These are phyloP conservation scores for Odontomachus brunneus DNA, from an alignment of 1,140 invertebrate species.

Conservation along the genomic window DNA sequence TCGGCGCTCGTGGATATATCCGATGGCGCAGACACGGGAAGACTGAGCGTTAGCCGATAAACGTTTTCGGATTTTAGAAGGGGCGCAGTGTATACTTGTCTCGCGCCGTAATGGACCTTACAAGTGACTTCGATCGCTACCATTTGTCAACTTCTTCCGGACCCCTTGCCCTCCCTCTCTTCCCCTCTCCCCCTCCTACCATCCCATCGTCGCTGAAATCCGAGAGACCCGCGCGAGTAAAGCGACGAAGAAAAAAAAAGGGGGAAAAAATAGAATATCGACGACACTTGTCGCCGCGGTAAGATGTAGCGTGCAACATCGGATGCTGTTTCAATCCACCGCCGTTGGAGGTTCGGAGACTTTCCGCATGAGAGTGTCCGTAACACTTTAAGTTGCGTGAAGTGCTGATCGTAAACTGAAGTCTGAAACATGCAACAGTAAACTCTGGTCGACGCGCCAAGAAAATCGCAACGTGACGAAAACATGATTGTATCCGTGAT, in stretches of 20 bases:
- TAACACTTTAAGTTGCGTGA: too few relatives aligned
- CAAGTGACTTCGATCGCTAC: conserved; percentile 59
- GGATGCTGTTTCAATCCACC: conserved; percentile 47
- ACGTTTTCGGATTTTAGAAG: conserved; percentile 60
- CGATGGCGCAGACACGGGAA: conserved; percentile 44
- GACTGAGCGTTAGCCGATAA: conserved; percentile 66
- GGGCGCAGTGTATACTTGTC: conserved; percentile 53
- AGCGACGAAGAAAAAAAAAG: background rate
- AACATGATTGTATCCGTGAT: too few relatives aligned
- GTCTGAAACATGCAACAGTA: too few relatives aligned
- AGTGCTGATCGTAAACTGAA: too few relatives aligned
- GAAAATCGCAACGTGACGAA: too few relatives aligned
- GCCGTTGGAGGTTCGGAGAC: too few relatives aligned
- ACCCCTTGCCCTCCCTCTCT: too few relatives aligned
- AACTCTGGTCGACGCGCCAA: too few relatives aligned
- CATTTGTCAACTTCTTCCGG: conserved; percentile 59
- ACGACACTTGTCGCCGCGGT: background rate
- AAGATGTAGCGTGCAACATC: conserved; percentile 32
- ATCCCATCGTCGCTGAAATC: conserved; percentile 33
- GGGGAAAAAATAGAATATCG: conserved; percentile 44
- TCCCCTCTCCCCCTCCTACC: too few relatives aligned
- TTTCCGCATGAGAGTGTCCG: too few relatives aligned
- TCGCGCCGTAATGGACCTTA: conserved; percentile 59
- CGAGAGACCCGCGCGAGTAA: conserved; percentile 29
- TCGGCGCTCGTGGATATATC: conserved; percentile 37